These are phyloP conservation scores for Dynastes maya DNA, from an alignment of 2,888 invertebrate species.

Conservation along the genomic window DNA sequence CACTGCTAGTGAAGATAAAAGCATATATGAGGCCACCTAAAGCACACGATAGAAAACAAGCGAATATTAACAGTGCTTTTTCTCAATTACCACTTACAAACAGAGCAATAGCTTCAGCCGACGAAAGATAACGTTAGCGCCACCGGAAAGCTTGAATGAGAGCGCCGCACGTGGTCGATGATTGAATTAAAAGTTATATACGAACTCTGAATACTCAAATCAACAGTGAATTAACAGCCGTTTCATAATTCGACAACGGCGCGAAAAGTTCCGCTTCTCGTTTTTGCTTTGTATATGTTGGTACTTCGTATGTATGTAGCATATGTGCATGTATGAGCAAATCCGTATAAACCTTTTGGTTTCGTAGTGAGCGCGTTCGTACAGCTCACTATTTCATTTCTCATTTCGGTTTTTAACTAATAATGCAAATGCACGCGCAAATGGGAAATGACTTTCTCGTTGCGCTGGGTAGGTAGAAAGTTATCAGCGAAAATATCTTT, in stretches of 20 bases:
- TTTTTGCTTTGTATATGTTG: constrained; percentile 19
- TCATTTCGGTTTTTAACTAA: constrained; percentile 61
- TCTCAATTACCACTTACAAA: too few relatives aligned
- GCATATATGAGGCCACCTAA: too few relatives aligned
- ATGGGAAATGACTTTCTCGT: constrained; percentile 10
- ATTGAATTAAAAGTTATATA: constrained; percentile 66
- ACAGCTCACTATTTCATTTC: constrained; percentile 56
- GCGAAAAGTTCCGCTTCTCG: constrained; percentile 21
- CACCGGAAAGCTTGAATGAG: constrained; percentile 55
- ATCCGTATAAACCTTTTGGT: neutral
- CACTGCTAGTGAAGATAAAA: too few relatives aligned
- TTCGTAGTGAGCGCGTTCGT: constrained; percentile 27
- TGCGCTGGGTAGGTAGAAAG: too few relatives aligned
- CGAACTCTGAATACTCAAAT: constrained; percentile 66
- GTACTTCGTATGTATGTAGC: constrained; percentile 43
- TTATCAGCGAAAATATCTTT: too few relatives aligned
- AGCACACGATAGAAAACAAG: too few relatives aligned
- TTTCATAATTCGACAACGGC: constrained; percentile 65
- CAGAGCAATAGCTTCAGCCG: too few relatives aligned
- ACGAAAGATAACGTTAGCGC: constrained; percentile 15
- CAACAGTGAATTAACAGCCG: constrained; percentile 66
- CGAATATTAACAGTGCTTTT: too few relatives aligned
- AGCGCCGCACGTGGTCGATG: constrained; percentile 55
- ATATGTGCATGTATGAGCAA: neutral
- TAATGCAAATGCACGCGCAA: constrained; percentile 54